A percentile compares a stretch with the other conserved stretches of the same genome.
Evolutionary conservation across 2,888 invertebrate genomes (phyloP).

Genomic region (Tachina fera): DNA sequence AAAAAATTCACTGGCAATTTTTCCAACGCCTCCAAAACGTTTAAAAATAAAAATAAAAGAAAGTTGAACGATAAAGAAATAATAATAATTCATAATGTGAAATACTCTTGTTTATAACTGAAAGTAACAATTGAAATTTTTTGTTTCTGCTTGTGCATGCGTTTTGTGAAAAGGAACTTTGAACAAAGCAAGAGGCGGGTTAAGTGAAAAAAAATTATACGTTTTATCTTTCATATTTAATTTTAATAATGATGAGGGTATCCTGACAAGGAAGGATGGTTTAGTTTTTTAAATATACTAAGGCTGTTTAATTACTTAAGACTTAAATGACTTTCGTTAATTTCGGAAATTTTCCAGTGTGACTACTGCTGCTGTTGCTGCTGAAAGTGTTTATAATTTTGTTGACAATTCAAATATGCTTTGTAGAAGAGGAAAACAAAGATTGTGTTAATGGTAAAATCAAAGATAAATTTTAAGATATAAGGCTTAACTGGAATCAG

Average conservation of each 20-base stretch:
- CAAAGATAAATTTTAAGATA: not conserved
- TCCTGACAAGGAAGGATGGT: constrained; percentile 12
- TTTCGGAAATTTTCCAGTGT: too few species aligned
- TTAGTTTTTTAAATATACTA: constrained; percentile 12
- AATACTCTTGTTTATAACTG: not conserved
- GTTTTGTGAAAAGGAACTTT: not conserved
- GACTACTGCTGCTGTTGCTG: not conserved
- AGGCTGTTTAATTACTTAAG: not conserved
- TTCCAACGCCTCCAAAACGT: constrained; percentile 17
- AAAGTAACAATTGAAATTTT: not conserved
- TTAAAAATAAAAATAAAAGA: not conserved
- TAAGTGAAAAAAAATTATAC: not conserved
- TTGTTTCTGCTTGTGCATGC: not conserved
- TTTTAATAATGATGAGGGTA: constrained; percentile 21
- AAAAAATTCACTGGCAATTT: not conserved
- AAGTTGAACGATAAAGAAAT: not conserved
- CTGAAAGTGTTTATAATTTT: not conserved
- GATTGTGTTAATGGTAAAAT: not conserved
- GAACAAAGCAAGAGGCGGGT: not conserved
- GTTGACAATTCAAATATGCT: constrained; percentile 4
- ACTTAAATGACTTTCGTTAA: not conserved
- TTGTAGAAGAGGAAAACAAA: not conserved
- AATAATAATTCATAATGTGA: not conserved
- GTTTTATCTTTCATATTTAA: constrained; percentile 3
- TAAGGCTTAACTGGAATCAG: not conserved